phyloP scores from a whole-genome alignment of 2,888 invertebrate species.

The Zaprionus obscuricornis region DNA sequence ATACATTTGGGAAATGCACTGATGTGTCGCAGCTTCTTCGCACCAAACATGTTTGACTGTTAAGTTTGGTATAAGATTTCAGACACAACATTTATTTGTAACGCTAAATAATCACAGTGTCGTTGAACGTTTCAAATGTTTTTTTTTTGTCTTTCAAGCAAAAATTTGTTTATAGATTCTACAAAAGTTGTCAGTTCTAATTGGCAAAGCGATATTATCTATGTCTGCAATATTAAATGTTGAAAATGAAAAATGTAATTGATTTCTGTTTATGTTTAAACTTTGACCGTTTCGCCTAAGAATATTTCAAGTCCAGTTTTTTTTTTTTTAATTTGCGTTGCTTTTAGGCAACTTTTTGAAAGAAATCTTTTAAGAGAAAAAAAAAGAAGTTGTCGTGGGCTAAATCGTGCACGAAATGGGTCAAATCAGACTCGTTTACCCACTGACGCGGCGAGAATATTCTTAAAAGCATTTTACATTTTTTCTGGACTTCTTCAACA shows the following conservation, averaged over 20 bases:
- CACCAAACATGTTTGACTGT: conserved; percentile 22
- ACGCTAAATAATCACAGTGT: too few species aligned
- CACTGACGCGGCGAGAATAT: conserved; percentile 31
- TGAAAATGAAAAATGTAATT: too few species aligned
- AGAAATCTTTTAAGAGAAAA: conserved; percentile 31
- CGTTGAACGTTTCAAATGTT: too few species aligned
- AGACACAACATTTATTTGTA: too few species aligned
- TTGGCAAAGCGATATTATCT: too few species aligned
- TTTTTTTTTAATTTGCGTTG: too few species aligned
- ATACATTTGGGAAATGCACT: not conserved
- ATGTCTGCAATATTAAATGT: too few species aligned
- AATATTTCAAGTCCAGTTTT: conserved; percentile 26
- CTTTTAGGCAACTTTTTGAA: conserved; percentile 24
- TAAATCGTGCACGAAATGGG: conserved; percentile 51
- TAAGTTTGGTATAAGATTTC: too few species aligned
- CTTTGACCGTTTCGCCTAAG: conserved; percentile 35
- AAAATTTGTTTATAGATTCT: too few species aligned
- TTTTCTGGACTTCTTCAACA: conserved; percentile 29
- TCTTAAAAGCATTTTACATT: conserved; percentile 34
- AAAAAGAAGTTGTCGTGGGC: conserved; percentile 28
- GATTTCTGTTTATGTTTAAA: too few species aligned
- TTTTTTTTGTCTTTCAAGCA: too few species aligned
- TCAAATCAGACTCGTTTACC: conserved; percentile 53
- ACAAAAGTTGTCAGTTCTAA: too few species aligned
- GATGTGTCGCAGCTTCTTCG: not conserved